phyloP scores from a whole-genome alignment of 2,888 invertebrate species.

The Thysanoteuthis rhombus region DNA sequence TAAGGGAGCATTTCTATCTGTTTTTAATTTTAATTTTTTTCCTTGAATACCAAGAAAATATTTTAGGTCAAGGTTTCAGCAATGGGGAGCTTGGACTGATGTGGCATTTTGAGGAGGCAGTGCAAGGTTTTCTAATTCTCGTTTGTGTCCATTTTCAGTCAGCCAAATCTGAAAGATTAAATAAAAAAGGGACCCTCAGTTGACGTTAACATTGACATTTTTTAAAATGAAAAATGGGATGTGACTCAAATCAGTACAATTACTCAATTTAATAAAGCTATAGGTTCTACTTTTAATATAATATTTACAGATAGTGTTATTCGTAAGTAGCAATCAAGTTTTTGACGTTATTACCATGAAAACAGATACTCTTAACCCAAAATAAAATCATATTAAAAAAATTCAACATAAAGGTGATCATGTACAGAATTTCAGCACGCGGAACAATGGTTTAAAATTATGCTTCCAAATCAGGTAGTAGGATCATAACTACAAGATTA shows the following conservation, averaged over 20 bases:
- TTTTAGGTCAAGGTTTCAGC: neutral
- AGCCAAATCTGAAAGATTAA: conserved; percentile 58
- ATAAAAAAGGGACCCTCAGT: neutral
- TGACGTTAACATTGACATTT: neutral
- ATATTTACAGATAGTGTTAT: too few species aligned
- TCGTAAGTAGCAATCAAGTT: too few species aligned
- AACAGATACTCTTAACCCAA: too few species aligned
- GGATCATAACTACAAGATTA: too few species aligned
- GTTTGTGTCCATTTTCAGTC: conserved; percentile 61
- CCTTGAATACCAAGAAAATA: neutral
- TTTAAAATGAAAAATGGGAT: neutral
- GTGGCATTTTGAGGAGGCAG: conserved; percentile 35
- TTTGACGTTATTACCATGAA: too few species aligned
- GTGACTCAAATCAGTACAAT: neutral
- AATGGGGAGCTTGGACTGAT: neutral
- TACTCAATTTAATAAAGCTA: too few species aligned
- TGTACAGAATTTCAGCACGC: too few species aligned
- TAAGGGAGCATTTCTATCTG: neutral
- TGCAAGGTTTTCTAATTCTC: conserved; percentile 63
- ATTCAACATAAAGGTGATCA: too few species aligned
- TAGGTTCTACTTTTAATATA: too few species aligned
- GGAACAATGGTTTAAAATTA: too few species aligned
- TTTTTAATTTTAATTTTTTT: neutral
- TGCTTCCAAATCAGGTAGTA: too few species aligned
- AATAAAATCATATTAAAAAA: too few species aligned